Conservation (phyloP, 2,113 vertebrate genomes). For the Catharus minimus region DNA sequence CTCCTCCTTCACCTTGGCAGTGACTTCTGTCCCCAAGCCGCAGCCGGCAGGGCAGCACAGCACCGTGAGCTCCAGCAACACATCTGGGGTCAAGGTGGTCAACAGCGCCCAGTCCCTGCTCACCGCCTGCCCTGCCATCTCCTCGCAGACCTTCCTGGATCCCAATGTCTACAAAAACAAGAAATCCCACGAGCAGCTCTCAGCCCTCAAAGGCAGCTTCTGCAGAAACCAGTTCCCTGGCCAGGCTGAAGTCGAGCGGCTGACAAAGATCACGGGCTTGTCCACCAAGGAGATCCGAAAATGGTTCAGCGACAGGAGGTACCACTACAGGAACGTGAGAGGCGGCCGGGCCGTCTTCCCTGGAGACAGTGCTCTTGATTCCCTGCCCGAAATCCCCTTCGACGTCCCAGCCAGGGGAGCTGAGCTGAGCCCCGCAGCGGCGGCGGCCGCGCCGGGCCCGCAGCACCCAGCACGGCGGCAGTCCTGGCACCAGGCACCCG, state of each 20-base stretch:
- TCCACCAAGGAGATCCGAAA: constrained; percentile 93
- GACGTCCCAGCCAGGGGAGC: constrained; percentile 47
- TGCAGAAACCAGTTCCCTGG: constrained; percentile 88
- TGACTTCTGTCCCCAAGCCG: constrained; percentile 82
- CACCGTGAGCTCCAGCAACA: constrained; percentile 74
- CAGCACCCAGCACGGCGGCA: constrained; percentile 79
- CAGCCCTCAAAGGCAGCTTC: constrained; percentile 92
- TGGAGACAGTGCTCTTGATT: constrained; percentile 52
- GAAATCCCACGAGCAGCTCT: constrained; percentile 95
- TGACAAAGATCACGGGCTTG: constrained; percentile 88
- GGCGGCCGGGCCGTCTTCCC: constrained; percentile 72
- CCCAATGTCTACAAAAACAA: constrained; percentile 89
- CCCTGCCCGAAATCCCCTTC: constrained; percentile 73
- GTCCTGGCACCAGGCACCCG: constrained; percentile 86
- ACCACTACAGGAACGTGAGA: constrained; percentile 92
- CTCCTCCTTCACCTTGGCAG: constrained; percentile 85
- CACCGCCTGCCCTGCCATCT: constrained; percentile 73
- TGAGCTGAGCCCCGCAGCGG: constrained; percentile 62
- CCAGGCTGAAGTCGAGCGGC: constrained; percentile 91
- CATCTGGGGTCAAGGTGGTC: constrained; percentile 73
- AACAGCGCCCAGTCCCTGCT: constrained; percentile 75
- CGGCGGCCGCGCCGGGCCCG: constrained; percentile 12
- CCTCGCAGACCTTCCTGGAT: constrained; percentile 81
- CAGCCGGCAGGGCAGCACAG: constrained; percentile 78
- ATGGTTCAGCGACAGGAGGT: constrained; percentile 96